phyloP scores from a whole-genome alignment of 2,888 invertebrate genomes.

The Microchrysa polita region DNA sequence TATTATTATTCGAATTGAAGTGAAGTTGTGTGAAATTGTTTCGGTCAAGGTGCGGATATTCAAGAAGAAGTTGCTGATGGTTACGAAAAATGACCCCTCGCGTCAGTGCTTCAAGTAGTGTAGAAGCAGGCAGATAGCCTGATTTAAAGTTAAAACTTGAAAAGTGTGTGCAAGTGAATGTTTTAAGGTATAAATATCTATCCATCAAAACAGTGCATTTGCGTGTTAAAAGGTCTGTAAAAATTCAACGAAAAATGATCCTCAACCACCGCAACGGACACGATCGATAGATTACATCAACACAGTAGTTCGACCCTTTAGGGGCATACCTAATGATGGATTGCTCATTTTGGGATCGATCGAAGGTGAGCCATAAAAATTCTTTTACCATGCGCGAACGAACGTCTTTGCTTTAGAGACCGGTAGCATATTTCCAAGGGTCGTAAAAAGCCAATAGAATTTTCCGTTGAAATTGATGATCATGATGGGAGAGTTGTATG shows the following conservation, averaged over 20 bases:
- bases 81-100: constrained; percentile 6
- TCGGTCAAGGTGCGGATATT: too few species aligned
- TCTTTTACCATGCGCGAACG: too few species aligned
- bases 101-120: constrained; percentile 33
- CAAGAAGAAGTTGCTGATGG: constrained; percentile 14
- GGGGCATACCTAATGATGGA: not conserved
- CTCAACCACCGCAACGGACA: not conserved
- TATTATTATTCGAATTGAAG: too few species aligned
- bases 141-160: constrained; percentile 18
- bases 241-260: constrained; percentile 25
- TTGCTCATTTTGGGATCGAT: not conserved
- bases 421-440: too few species aligned
- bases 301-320: too few species aligned
- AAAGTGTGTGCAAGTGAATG: constrained; percentile 26
- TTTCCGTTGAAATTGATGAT: not conserved
- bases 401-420: too few species aligned
- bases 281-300: not conserved
- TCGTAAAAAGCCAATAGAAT: too few species aligned
- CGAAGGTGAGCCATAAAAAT: not conserved
- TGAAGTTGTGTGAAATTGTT: constrained; percentile 12
- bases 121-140: constrained; percentile 38
- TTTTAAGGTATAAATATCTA: constrained; percentile 11
- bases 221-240: not conserved
- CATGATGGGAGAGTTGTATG: too few species aligned
- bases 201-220: constrained; percentile 15